Conservation (phyloP, 2,113 vertebrate species). For the Psammodynastes pulverulentus region DNA sequence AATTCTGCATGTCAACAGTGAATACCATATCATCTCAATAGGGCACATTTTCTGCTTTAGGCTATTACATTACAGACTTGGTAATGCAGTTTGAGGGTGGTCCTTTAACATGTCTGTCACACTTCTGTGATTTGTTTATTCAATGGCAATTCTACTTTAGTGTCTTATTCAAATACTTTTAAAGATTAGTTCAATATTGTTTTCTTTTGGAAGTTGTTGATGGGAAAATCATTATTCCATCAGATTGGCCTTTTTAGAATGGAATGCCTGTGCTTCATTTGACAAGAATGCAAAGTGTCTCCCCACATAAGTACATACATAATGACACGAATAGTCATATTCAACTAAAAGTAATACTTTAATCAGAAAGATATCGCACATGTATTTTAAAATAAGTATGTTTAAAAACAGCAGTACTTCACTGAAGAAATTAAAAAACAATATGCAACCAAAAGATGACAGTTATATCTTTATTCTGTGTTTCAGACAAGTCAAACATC, state of each 20-base stretch:
- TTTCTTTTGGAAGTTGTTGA: slow-evolving; percentile 37
- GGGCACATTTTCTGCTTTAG: slow-evolving; percentile 50
- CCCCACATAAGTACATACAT: slow-evolving; percentile 22
- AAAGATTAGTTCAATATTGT: slow-evolving; percentile 50
- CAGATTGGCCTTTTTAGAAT: slow-evolving; percentile 57
- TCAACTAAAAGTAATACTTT: slow-evolving; percentile 27
- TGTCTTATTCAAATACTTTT: slow-evolving; percentile 69
- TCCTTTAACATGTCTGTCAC: slow-evolving; percentile 65
- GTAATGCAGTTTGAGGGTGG: slow-evolving; percentile 68
- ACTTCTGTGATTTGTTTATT: slow-evolving; percentile 66
- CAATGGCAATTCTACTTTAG: slow-evolving; percentile 62
- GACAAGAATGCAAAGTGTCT: slow-evolving; percentile 56
- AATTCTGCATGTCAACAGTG: slow-evolving; percentile 41
- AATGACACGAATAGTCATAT: not conserved
- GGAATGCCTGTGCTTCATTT: slow-evolving; percentile 60
- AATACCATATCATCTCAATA: slow-evolving; percentile 43
- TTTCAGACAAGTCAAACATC: slow-evolving; percentile 36
- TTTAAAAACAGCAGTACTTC: not conserved
- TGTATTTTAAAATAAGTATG: slow-evolving; percentile 43
- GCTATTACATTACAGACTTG: slow-evolving; percentile 52
- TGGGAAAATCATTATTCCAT: slow-evolving; percentile 32
- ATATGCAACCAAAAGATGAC: not conserved
- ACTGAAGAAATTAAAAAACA: not conserved
- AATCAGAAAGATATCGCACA: slow-evolving; percentile 55
- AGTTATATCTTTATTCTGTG: slow-evolving; percentile 20